Evolutionary conservation across 2,888 invertebrate species (phyloP), one percentile per base, ranked within the genome.

Genomic region (Sussaba pulchella): DNA sequence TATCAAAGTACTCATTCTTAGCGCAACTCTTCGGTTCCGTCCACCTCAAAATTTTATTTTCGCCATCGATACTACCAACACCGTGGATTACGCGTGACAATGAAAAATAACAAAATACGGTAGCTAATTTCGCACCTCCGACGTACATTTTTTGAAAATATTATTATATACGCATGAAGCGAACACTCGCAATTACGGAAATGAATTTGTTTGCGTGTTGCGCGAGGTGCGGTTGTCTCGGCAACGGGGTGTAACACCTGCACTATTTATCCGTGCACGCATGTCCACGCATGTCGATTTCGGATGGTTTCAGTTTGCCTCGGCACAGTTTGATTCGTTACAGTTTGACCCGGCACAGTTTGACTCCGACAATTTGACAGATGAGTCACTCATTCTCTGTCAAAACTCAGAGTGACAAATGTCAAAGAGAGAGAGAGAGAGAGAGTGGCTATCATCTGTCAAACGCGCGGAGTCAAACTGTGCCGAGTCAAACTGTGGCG

Each of bases 1-100:
- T 84, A 88, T 94, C 92, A 78, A 94, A 94, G 87, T 93, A 93
- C 86, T 94, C 93, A 81, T 92, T 91, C 74, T 84, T 85, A 45
- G 89, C 90, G 86, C 94, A 94, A 80, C 90, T 87, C 17, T 73
- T 83, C 12, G 88, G 88, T 63, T 85, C 81, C 9, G 85, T 78
- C 75, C 87, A 89, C 77, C 89, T 88, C 14, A 88, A 50, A 36
- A 87, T 78, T 52, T 88, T 50, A 41, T 78, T 74, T 19, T 77
- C 54, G 41, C 24, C 19, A 12, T 74, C 73, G 36, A 45, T 19
- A 36, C 61, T 36, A 10, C 24, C 9, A 39, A 57, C 50, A 43
- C 54, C 9, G 14, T 47, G n/a, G 2, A 17, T 14, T 75, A 39
- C 66, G 24, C 9, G 17, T 31, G 43, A 57, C n/a, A 69, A 64